A percentile compares a stretch with the other conserved stretches of the same genome.
These are phyloP conservation scores for Anagrus nilaparvatae DNA, from an alignment of 1,140 invertebrate genomes.

Conservation along the genomic window DNA sequence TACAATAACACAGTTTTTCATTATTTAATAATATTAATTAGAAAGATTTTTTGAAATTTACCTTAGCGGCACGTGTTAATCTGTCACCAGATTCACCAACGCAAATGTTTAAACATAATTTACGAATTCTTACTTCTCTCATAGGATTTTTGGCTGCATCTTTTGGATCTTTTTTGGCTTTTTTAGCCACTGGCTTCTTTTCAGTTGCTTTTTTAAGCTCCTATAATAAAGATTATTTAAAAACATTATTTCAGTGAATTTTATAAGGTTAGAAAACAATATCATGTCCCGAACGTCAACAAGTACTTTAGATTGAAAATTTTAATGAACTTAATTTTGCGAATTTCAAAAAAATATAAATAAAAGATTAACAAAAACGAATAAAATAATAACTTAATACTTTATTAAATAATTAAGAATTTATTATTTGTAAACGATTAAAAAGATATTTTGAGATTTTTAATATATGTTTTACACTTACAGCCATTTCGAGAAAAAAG, in stretches of 20 bases:
- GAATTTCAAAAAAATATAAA: background rate
- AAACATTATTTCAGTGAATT: background rate
- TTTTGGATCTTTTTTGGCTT: slow-evolving; percentile 59
- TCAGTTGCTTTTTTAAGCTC: slow-evolving; percentile 23
- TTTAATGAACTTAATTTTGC: background rate
- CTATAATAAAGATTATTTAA: slow-evolving; percentile 20
- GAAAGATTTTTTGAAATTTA: slow-evolving; percentile 33
- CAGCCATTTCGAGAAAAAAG: too few species aligned
- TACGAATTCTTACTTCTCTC: slow-evolving; percentile 92
- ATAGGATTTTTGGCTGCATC: slow-evolving; percentile 92
- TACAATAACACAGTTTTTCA: background rate
- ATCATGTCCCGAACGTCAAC: background rate
- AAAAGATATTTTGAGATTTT: too few species aligned
- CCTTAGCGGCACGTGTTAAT: slow-evolving; percentile 95
- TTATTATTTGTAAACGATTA: too few species aligned
- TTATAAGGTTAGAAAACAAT: background rate
- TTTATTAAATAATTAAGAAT: too few species aligned
- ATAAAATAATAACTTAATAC: background rate
- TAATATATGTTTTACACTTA: too few species aligned
- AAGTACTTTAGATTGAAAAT: background rate
- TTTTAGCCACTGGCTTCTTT: slow-evolving; percentile 48
- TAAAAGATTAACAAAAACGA: slow-evolving; percentile 4
- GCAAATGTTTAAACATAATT: slow-evolving; percentile 98
- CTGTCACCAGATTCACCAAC: slow-evolving; percentile 99
- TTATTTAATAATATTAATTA: background rate